phyloP scores from a whole-genome alignment of 2,888 invertebrate genomes.

The Eilema depressum region DNA sequence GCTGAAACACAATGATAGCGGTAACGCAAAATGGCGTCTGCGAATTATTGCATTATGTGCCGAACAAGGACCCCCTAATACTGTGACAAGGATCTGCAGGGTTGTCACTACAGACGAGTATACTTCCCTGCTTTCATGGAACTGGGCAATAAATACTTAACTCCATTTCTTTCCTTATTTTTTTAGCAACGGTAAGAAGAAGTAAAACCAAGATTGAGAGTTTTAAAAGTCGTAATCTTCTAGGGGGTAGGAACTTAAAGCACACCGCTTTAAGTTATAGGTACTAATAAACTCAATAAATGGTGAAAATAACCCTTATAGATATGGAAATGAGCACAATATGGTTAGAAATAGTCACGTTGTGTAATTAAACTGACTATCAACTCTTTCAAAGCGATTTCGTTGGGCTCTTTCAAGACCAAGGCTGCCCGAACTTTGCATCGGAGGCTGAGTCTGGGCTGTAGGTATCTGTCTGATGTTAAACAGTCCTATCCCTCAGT shows the following conservation, averaged over 20 bases:
- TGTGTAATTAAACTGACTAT: no score
- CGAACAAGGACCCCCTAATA: constrained; percentile 75
- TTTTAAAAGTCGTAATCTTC: neutral
- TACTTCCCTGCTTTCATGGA: neutral
- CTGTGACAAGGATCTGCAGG: constrained; percentile 60
- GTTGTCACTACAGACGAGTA: constrained; percentile 36
- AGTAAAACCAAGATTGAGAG: no score
- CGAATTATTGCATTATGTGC: constrained; percentile 68
- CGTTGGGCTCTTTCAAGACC: no score
- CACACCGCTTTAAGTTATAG: no score
- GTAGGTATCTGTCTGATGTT: no score
- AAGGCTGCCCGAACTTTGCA: no score
- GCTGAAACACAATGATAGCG: constrained; percentile 24
- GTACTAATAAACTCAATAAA: neutral
- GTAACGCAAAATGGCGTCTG: constrained; percentile 62
- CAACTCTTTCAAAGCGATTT: no score
- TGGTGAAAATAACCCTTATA: neutral
- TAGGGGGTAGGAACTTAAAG: no score
- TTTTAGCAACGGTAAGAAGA: neutral
- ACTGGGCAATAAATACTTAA: neutral
- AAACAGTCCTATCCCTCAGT: no score
- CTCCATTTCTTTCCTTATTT: neutral
- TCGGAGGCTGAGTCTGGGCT: no score
- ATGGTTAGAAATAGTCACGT: no score
- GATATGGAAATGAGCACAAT: no score